phyloP scores from a whole-genome alignment of 2,113 vertebrate genomes.

The Eulemur macaco region DNA sequence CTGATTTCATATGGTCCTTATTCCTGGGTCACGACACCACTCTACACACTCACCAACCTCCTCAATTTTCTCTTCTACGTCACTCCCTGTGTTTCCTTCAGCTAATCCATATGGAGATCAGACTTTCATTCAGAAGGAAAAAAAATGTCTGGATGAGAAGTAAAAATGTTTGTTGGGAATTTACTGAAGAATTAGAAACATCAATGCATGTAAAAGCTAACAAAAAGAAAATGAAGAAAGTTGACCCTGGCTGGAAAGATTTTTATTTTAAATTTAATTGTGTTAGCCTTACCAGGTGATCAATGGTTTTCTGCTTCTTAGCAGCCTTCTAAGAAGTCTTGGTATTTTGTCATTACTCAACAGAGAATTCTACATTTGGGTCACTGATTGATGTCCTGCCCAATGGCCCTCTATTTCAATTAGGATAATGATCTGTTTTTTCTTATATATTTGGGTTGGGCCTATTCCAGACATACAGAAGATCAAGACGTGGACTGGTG shows the following conservation, averaged over 20 bases:
- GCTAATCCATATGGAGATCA: not conserved
- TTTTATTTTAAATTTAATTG: slow-evolving; percentile 37
- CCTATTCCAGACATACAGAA: not conserved
- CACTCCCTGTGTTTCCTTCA: not conserved
- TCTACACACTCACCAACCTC: not conserved
- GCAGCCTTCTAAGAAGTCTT: slow-evolving; percentile 30
- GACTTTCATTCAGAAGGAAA: not conserved
- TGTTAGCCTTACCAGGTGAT: not conserved
- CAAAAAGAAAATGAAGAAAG: not conserved
- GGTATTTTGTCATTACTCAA: slow-evolving; percentile 40
- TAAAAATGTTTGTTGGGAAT: not conserved
- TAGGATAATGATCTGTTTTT: not conserved
- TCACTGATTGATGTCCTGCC: not conserved
- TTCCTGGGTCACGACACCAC: not conserved
- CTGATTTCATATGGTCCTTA: not conserved
- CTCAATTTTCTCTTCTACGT: not conserved
- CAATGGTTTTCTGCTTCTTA: not conserved
- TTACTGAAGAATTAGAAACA: not conserved
- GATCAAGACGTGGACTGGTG: not conserved
- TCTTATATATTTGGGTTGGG: not conserved
- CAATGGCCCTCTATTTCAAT: not conserved
- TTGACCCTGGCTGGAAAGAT: not conserved
- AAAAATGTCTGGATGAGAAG: not conserved
- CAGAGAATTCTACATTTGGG: not conserved
- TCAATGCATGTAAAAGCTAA: not conserved